Conservation (phyloP, 2,797 vertebrate species). For the Cheracebus regulus region DNA sequence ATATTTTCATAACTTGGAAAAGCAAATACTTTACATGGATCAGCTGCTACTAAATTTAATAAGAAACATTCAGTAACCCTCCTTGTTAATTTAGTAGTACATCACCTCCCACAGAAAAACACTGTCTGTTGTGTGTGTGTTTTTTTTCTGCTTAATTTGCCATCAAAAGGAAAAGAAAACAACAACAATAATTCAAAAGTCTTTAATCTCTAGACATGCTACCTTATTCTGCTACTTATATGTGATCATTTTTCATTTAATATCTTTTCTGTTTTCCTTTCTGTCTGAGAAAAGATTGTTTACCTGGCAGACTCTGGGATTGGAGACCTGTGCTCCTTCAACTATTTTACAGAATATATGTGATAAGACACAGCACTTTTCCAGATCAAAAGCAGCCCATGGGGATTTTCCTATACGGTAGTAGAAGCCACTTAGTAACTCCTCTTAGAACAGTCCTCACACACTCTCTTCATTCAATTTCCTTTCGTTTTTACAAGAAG, state of each 20-base stretch:
- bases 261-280: background rate
- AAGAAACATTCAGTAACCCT: background rate
- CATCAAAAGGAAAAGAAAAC: background rate
- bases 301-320: background rate
- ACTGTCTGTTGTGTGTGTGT: background rate
- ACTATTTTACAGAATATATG: background rate
- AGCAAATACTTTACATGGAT: background rate
- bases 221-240: rapidly evolving
- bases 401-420: background rate
- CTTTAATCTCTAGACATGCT: background rate
- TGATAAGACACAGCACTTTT: rapidly evolving
- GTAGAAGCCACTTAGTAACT: background rate
- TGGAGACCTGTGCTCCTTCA: background rate
- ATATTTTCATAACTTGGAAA: background rate
- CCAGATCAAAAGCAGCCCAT: rapidly evolving
- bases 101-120: too few relatives aligned
- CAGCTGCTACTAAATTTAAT: background rate
- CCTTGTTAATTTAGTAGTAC: background rate
- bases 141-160: background rate
- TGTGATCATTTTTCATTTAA: background rate
- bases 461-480: background rate
- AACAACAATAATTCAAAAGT: background rate
- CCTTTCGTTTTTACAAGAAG: background rate
- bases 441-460: background rate
- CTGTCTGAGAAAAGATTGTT: background rate